Base-by-base conservation (phyloP, 2,888 invertebrate genomes). In the Megastigmus dorsalis region DNA sequence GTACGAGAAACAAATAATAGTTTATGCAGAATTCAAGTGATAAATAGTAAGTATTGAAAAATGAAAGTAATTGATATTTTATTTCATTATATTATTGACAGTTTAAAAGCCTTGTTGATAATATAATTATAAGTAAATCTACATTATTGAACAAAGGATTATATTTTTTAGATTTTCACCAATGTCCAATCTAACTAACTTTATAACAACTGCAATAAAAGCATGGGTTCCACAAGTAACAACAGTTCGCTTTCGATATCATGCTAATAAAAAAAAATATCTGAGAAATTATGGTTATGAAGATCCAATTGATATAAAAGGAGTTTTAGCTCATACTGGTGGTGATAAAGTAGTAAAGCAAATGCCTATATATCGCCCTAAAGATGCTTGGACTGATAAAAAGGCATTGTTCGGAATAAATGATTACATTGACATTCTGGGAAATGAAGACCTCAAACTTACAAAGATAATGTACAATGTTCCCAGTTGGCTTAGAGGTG, bases 381-480 rank as follows among this genome's bases (percentile, higher is more conserved):
- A 89, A 78, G 92, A 96, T 88, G 83, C 88, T 0, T 98, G 97
- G 97, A 84, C 89, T 0, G 91, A 93, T 79, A 93, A 93, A 81
- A 91, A 91, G 83, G 96, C 97, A 1, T 86, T 96, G 0, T 97
- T 95, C 89, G 98, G 98, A 0, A 97, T 97, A 87, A 98, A 98
- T 89, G 98, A 98, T 88, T 98, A 98, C 84, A 97, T 98, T 78
- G 98, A 99, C 86, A 97, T 99, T 73, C 90, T 99, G 63, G 98
- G 98, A 1, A 92, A 94, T 83, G 95, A 95, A 36, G 90, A 90
- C 15, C 80, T 94, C 5, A 95, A 97, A 86, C 98, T 98, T 0
- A 93, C 94, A 0, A 93, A 92, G 84, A 92, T 97, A 13, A 88
- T 97, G 13, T 97, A 97, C 83, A 93, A 93, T 75, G 92, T 97